Evolutionary conservation across 2,113 vertebrate genomes (phyloP).

Genomic region (Hystrix brachyura): DNA sequence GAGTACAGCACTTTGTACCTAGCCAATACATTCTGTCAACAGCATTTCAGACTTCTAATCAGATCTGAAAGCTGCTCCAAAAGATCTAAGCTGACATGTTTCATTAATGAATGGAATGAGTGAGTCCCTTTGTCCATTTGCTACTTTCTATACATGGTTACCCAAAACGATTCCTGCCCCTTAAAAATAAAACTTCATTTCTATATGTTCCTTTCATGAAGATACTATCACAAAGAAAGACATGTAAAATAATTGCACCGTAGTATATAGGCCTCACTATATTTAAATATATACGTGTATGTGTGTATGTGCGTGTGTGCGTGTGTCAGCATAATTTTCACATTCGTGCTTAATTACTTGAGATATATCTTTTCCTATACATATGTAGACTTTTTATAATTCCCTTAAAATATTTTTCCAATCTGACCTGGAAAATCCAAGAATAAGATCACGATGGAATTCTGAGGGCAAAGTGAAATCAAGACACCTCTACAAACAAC

Average conservation of each 20-base stretch:
- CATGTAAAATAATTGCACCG: neutral
- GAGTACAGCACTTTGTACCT: neutral
- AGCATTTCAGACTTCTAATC: neutral
- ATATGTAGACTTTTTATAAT: neutral
- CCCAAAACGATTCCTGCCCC: neutral
- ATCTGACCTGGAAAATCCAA: neutral
- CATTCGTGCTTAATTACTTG: neutral
- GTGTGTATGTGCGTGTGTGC: no score
- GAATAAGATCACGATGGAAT: neutral
- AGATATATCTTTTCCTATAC: neutral
- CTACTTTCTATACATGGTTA: neutral
- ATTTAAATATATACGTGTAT: neutral
- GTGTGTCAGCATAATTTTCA: neutral
- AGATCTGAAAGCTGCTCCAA: neutral
- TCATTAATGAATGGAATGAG: neutral
- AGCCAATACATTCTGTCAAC: neutral
- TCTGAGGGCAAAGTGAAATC: slow-evolving; percentile 5
- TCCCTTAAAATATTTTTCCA: neutral
- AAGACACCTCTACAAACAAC: neutral
- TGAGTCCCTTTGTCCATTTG: neutral
- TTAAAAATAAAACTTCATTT: neutral
- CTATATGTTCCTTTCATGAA: neutral
- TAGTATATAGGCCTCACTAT: neutral
- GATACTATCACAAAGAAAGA: neutral
- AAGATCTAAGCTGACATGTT: neutral